phyloP scores from a whole-genome alignment of 1,140 invertebrate species.

The Papilio dardanus region DNA sequence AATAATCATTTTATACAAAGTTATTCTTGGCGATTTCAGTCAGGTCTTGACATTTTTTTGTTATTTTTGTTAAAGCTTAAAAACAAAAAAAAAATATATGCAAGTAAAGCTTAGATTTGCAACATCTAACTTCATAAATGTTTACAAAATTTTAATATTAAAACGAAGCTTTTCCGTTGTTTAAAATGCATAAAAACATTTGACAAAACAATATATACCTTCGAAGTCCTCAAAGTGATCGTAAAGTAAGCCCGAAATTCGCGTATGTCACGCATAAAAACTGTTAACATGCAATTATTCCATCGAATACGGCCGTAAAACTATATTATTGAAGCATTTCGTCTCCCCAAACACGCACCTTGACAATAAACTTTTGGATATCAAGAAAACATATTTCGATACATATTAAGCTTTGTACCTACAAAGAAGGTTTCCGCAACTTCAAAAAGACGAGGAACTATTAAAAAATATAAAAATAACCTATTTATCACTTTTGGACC shows the following conservation, averaged over 20 bases:
- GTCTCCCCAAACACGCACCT: slow-evolving; percentile 14
- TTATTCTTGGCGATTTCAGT: no score
- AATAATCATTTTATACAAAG: not conserved
- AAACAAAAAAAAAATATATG: no score
- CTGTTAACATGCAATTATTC: slow-evolving; percentile 33
- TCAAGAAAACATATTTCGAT: not conserved
- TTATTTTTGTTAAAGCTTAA: not conserved
- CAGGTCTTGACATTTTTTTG: not conserved
- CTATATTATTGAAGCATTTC: slow-evolving; percentile 24
- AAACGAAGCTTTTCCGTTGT: not conserved
- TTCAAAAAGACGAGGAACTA: not conserved
- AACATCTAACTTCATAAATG: not conserved
- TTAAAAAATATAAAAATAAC: not conserved
- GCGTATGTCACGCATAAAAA: slow-evolving; percentile 30
- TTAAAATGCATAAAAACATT: not conserved
- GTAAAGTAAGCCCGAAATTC: slow-evolving; percentile 19
- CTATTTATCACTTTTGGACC: not conserved
- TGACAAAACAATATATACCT: slow-evolving; percentile 3
- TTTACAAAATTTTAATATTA: not conserved
- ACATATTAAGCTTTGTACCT: not conserved
- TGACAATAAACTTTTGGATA: slow-evolving; percentile 25
- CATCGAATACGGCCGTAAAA: slow-evolving; percentile 24
- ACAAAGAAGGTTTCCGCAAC: not conserved
- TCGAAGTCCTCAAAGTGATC: slow-evolving; percentile 5
- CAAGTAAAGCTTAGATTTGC: no score